phyloP scores from a whole-genome alignment of 53 echinoderm and acorn worm genomes.

The Patiria pectinifera region DNA sequence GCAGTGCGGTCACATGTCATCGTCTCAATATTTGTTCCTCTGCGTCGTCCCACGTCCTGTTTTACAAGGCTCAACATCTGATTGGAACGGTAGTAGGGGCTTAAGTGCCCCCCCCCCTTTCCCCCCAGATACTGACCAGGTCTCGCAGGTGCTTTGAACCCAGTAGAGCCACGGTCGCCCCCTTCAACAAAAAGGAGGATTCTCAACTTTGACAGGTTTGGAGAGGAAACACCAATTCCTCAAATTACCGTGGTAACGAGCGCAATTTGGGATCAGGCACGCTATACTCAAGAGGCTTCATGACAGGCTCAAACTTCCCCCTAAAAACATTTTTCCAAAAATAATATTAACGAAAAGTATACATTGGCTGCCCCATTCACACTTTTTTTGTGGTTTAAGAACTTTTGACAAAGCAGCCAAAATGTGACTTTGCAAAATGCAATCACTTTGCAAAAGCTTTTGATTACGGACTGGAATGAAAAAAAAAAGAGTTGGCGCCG shows the following conservation, averaged over 20 bases:
- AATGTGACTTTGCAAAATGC: neutral
- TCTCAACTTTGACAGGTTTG: neutral
- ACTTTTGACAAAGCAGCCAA: neutral
- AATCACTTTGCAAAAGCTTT: neutral
- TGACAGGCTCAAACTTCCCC: neutral
- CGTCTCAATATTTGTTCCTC: neutral
- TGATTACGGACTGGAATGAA: neutral
- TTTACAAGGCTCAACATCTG: neutral
- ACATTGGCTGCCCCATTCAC: neutral
- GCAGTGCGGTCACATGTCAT: neutral
- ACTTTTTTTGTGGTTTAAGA: neutral
- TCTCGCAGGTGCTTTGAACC: conserved; percentile 5
- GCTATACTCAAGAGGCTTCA: conserved; percentile 40
- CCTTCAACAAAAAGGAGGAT: neutral
- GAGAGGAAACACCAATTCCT: conserved; percentile 52
- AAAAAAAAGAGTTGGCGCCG: neutral
- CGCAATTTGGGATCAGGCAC: conserved; percentile 24
- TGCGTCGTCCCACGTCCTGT: neutral
- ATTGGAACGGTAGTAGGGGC: conserved; percentile 3
- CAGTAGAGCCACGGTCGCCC: neutral
- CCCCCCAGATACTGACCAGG: neutral
- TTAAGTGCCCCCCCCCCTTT: neutral
- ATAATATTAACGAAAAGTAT: neutral
- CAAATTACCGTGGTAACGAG: conserved; percentile 39
- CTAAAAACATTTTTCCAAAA: neutral